phyloP scores from a whole-genome alignment of 2,888 invertebrate species.

The Bombylius major region DNA sequence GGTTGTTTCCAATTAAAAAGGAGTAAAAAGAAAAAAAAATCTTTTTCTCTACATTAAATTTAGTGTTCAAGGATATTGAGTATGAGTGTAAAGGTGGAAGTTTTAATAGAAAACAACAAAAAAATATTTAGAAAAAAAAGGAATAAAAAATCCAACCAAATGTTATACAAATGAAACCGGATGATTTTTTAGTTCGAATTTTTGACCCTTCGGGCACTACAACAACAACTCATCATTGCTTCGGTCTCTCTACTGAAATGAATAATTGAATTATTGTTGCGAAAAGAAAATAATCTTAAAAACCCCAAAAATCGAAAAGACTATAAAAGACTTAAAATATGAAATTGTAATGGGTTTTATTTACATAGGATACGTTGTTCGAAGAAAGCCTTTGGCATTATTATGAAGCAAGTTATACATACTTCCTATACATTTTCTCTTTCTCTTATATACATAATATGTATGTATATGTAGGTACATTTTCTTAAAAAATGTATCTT shows the following conservation, averaged over 20 bases:
- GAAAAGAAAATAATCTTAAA: slow-evolving; percentile 16
- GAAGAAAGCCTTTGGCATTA: slow-evolving; percentile 9
- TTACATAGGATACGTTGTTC: slow-evolving; percentile 14
- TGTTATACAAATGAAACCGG: too few relatives aligned
- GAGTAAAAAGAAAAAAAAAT: too few relatives aligned
- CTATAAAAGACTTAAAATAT: slow-evolving; percentile 10
- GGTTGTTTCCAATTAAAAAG: too few relatives aligned
- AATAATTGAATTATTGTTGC: slow-evolving; percentile 17
- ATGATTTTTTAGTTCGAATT: neutral
- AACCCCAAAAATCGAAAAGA: slow-evolving; percentile 12
- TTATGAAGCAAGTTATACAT: neutral
- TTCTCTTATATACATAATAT: too few relatives aligned
- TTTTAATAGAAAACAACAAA: too few relatives aligned
- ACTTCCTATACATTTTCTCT: neutral
- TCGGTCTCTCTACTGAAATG: slow-evolving; percentile 4
- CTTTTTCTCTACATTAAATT: too few relatives aligned
- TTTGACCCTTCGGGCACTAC: slow-evolving; percentile 4
- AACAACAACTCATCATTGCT: neutral
- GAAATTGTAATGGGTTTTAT: slow-evolving; percentile 16
- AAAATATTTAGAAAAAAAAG: too few relatives aligned
- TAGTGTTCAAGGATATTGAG: too few relatives aligned
- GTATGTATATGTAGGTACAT: too few relatives aligned
- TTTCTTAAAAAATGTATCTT: too few relatives aligned
- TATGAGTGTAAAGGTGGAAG: too few relatives aligned
- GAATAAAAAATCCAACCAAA: too few relatives aligned